Percentiles rank a stretch among this genome's conserved stretches.
These are phyloP conservation scores for Cricetomys ansorgei DNA, from an alignment of 2,113 vertebrate species.

Conservation along the genomic window DNA sequence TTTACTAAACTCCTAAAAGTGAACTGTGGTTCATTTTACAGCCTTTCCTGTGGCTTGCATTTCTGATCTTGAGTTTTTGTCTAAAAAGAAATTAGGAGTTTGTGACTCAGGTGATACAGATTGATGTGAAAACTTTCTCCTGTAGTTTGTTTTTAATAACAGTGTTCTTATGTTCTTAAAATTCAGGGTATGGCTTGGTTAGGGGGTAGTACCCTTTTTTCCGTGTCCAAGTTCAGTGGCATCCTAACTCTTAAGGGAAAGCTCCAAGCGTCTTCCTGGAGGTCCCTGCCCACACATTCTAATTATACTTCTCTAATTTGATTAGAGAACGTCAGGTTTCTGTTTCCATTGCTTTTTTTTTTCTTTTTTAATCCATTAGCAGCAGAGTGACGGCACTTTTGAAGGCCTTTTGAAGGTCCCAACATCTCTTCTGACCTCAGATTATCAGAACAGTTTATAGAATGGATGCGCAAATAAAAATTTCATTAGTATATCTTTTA, in stretches of 20 bases:
- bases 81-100: constrained; percentile 1
- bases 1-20: constrained; percentile 1
- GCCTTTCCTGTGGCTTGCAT: background rate
- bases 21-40: background rate
- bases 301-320: background rate
- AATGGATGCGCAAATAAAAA: constrained; percentile 29
- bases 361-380: background rate
- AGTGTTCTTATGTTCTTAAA: constrained; percentile 23
- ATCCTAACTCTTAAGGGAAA: constrained; percentile 40
- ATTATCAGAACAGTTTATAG: constrained; percentile 24
- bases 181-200: background rate
- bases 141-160: background rate
- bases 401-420: background rate
- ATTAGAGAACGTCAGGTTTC: background rate
- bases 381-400: background rate
- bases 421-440: background rate
- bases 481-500: constrained; percentile 18
- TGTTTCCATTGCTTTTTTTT: constrained; percentile 11
- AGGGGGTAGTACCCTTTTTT: background rate
- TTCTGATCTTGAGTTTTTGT: constrained; percentile 28
- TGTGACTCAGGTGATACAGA: background rate
- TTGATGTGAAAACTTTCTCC: constrained; percentile 1
- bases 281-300: background rate
- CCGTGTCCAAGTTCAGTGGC: background rate
- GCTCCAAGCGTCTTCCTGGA: background rate